Evolutionary conservation across 2,797 vertebrate genomes (phyloP).

Genomic region (Borostomias antarcticus): DNA sequence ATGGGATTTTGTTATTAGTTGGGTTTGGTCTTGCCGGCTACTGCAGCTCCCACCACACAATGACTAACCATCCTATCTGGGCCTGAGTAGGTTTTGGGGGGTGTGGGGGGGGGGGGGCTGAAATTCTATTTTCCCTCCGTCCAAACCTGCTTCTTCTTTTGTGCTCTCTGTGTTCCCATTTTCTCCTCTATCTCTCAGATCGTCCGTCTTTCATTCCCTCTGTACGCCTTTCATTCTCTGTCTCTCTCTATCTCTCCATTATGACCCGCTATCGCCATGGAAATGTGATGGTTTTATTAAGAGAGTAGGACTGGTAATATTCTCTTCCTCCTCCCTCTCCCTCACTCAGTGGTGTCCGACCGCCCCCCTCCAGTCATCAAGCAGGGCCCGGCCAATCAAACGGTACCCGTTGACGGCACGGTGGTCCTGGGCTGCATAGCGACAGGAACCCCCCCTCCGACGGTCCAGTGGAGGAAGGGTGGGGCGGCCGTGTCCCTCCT

Average conservation of each 20-base stretch:
- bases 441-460: conserved; percentile 79
- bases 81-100: not conserved
- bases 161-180: conserved; percentile 65
- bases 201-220: conserved; percentile 40
- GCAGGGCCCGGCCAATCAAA: conserved; percentile 92
- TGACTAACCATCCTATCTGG: conserved; percentile 54
- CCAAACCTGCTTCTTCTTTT: conserved; percentile 58
- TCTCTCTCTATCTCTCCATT: not conserved
- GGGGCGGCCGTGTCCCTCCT: conserved; percentile 81
- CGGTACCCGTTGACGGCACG: conserved; percentile 89
- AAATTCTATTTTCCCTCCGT: conserved; percentile 69
- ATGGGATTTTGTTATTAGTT: conserved; percentile 71
- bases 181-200: conserved; percentile 63
- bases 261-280: not conserved
- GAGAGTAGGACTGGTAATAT: not conserved
- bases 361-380: conserved; percentile 92
- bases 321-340: conserved; percentile 16
- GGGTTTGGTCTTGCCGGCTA: conserved; percentile 62
- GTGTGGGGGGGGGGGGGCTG: conserved; percentile 58
- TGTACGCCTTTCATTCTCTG: not conserved
- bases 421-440: conserved; percentile 84
- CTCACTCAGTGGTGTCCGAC: conserved; percentile 82
- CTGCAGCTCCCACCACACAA: conserved; percentile 62
- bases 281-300: too few relatives aligned
- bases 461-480: conserved; percentile 91